Base-by-base conservation (phyloP, 2,113 vertebrate genomes). In the Forbesichthys papilliferus region DNA sequence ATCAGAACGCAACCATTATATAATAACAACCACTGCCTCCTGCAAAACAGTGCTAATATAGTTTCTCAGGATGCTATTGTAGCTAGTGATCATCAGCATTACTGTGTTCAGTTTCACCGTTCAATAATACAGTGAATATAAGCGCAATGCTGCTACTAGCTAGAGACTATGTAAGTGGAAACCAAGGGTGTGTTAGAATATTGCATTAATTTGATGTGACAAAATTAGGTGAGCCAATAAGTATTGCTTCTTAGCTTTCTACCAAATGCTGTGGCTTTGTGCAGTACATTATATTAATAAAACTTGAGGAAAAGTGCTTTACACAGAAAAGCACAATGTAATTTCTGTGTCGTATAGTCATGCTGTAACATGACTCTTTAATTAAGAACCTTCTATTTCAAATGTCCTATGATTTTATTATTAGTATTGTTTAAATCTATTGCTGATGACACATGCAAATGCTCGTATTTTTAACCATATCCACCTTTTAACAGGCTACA, bases 131-230 rank as follows among this genome's bases (percentile, higher is more conserved):
- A 8, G 36, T 6, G 7, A 42, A 42, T 42, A 42, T 6, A 42
- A 42, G 7, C 36, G 36, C 27, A 27, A 27, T 27, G 27, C 27
- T 27, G 27, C 27, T 42, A 5, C 36, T 42, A 42, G 36, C 36
- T 42, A 7, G 36, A 27, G 27, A 42, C 36, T 42, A 8, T 42
- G 4, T 42, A 42, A 42, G 36, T 42, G 36, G 36, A 42, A 42
- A 42, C 36, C 36, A 42, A 42, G 36, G 36, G 4, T 59, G 4
- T 59, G 36, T 11, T 12, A 71, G 52, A 62, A 34, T 36, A 55
- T 10, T 66, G 48, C 68, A 64, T 18, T 71, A 61, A 71, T 73
- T 34, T 76, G 48, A 62, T 33, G 47, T 78, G 68, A 74, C 69
- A 79, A 57, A 53, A 64, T 70, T 66, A 61, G 56, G 34, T 69